phyloP scores from a whole-genome alignment of 2,888 invertebrate species.

The Rapana venosa region DNA sequence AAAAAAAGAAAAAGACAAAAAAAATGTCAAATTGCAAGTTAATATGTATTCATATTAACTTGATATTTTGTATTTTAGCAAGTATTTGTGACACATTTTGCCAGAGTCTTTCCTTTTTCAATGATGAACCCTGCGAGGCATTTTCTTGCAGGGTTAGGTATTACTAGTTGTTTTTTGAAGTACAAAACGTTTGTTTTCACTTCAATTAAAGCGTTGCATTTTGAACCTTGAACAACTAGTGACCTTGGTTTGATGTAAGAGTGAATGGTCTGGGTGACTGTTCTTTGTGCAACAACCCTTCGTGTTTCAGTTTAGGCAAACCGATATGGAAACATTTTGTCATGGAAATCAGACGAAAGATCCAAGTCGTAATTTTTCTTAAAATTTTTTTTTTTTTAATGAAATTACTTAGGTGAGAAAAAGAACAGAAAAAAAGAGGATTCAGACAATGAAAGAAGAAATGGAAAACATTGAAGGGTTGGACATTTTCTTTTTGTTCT shows the following conservation, averaged over 20 bases:
- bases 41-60: conserved; percentile 47
- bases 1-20: conserved; percentile 19
- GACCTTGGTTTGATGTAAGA: not conserved
- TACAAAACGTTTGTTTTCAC: conserved; percentile 9
- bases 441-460: not conserved
- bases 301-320: not conserved
- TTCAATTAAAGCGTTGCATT: conserved; percentile 31
- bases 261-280: not conserved
- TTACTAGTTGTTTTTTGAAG: conserved; percentile 19
- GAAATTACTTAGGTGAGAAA: too few relatives aligned
- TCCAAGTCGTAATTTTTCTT: too few relatives aligned
- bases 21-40: conserved; percentile 47
- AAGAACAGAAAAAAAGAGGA: too few relatives aligned
- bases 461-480: conserved; percentile 1
- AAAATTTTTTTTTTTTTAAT: too few relatives aligned
- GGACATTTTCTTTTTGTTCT: not conserved
- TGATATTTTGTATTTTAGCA: conserved; percentile 50
- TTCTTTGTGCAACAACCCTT: not conserved
- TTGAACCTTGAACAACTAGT: conserved; percentile 15
- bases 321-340: too few relatives aligned
- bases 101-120: conserved; percentile 68
- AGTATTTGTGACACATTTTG: conserved; percentile 66
- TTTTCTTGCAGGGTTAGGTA: conserved; percentile 18
- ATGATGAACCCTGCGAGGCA: conserved; percentile 12
- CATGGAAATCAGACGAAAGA: too few relatives aligned